Evolutionary conservation across 2,113 vertebrate genomes (phyloP), one percentile per base, ranked within the genome.

Genomic region (Penelope pileata): DNA sequence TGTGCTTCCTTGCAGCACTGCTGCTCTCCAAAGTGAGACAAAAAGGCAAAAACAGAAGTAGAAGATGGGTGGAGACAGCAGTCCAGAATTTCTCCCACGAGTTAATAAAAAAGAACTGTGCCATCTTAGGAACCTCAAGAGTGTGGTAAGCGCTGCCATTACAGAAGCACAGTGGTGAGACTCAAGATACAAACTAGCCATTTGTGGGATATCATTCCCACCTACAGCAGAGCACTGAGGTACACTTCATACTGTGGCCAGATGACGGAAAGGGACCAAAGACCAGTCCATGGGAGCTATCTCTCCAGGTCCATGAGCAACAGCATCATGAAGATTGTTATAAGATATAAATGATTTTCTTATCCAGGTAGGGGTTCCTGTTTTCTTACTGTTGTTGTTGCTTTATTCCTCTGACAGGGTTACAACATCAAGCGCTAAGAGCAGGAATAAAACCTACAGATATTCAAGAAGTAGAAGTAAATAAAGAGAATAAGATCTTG

Each of bases 401-500:
- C 24, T 91, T 85, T 29, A 3, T 43, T 74, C n/a, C 87, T 66
- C 74, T 82, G 36, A 83, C 64, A 83, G 1, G 8, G 43, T 36
- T 73, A 56, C 21, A 38, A 36, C 32, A 83, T 62, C 30, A 38
- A 63, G 40, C 4, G 15, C 48, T 86, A 86, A 91, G 45, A 89
- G 66, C 69, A 92, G 27, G 43, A 29, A 42, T 76, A 48, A 82
- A 92, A 82, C 7, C 40, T 43, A 51, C 27, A 68, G 3, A 12
- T 11, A 8, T 59, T 74, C 56, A 70, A 72, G 51, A 54, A 67
- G 40, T 13, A 69, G 56, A 81, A 68, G 30, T 68, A 91, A 92
- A 86, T 70, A 94, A 86, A 81, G 36, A 70, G 43, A 94, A 8
- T 13, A 62, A 62, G 30, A 48, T 60, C 48, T 34, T 72, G 26